phyloP scores from a whole-genome alignment of 2,113 vertebrate genomes.

The Machaerirhynchus nigripectus region DNA sequence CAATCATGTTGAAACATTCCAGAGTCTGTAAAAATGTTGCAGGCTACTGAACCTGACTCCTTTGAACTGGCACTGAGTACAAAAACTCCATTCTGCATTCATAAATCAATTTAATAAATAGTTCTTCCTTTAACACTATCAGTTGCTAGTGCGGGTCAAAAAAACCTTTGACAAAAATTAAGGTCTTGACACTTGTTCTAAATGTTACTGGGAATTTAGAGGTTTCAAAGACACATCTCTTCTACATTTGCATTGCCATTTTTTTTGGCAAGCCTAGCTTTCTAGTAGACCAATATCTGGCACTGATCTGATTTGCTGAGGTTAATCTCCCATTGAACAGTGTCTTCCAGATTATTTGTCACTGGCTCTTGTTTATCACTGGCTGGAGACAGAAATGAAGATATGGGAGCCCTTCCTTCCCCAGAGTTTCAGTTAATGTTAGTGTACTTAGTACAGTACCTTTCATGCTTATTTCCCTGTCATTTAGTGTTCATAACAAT shows the following conservation, averaged over 20 bases:
- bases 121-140: not conserved
- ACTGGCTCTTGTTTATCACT: not conserved
- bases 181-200: not conserved
- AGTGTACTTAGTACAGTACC: slow-evolving; percentile 65
- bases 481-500: slow-evolving; percentile 84
- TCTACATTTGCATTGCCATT: not conserved
- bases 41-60: not conserved
- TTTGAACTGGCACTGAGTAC: not conserved
- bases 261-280: not conserved
- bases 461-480: slow-evolving; percentile 88
- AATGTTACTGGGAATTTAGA: not conserved
- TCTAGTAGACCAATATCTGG: not conserved
- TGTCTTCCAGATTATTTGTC: not conserved
- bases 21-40: not conserved
- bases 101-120: not conserved
- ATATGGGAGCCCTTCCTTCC: not conserved
- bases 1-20: not conserved
- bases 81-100: not conserved
- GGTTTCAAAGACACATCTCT: not conserved
- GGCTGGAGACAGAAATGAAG: not conserved
- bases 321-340: not conserved
- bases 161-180: not conserved
- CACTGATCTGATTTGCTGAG: not conserved
- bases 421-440: not conserved
- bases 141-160: not conserved